A percentile compares a stretch with the other conserved stretches of the same genome.
phyloP scores from a whole-genome alignment of 2,113 vertebrate species.

The Lampris incognitus region DNA sequence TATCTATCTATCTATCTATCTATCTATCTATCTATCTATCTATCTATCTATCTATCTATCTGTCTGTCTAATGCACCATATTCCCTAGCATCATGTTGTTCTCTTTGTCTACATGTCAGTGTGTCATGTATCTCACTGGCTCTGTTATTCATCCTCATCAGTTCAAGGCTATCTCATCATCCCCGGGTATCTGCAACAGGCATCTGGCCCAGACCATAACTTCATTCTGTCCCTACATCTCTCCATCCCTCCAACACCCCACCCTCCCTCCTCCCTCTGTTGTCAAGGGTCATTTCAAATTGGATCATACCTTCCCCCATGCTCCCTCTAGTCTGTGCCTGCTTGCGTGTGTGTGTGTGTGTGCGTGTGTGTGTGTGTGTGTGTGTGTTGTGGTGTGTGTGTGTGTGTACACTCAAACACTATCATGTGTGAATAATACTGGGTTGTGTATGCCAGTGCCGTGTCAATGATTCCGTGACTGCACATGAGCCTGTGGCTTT shows the following conservation, averaged over 20 bases:
- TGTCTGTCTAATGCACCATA: no score
- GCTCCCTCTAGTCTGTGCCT: slow-evolving; percentile 43
- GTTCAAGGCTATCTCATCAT: slow-evolving; percentile 73
- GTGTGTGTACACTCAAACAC: slow-evolving; percentile 18
- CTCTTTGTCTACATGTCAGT: slow-evolving; percentile 56
- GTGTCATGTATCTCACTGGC: slow-evolving; percentile 44
- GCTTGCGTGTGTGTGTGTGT: neutral
- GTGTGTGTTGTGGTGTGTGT: slow-evolving; percentile 17
- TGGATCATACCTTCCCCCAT: slow-evolving; percentile 85
- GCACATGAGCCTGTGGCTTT: slow-evolving; percentile 44
- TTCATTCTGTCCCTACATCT: slow-evolving; percentile 43
- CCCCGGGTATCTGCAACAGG: slow-evolving; percentile 76
- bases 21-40: no score
- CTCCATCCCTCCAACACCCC: slow-evolving; percentile 43
- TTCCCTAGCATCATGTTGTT: slow-evolving; percentile 26
- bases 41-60: no score
- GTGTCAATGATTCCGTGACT: slow-evolving; percentile 26
- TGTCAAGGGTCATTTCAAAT: slow-evolving; percentile 92
- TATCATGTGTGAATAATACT: slow-evolving; percentile 41
- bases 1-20: no score
- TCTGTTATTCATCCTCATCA: slow-evolving; percentile 67
- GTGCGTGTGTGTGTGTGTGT: slow-evolving; percentile 1
- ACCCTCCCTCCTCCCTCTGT: slow-evolving; percentile 47
- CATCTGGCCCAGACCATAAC: slow-evolving; percentile 65
- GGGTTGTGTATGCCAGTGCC: slow-evolving; percentile 36